Conservation (phyloP, 1,140 invertebrate species). For the Hycleus phaleratus region DNA sequence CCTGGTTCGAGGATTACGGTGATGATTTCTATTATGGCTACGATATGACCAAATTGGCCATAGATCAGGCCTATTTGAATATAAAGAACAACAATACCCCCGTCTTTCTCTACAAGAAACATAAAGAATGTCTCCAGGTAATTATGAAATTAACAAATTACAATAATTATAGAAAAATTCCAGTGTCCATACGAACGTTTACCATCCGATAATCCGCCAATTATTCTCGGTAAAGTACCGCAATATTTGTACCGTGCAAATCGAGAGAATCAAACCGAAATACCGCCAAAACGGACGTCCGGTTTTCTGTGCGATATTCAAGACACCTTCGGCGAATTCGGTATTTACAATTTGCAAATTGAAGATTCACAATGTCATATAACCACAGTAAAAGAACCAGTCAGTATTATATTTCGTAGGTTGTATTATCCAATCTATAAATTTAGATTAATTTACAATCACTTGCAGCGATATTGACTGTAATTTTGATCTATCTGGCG, state of each 20-base stretch:
- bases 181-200: no score
- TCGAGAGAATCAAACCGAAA: no score
- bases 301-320: conserved; percentile 47
- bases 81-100: conserved; percentile 27
- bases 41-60: conserved; percentile 42
- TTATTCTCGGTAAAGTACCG: no score
- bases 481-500: conserved; percentile 33
- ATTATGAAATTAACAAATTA: background rate
- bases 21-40: conserved; percentile 38
- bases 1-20: conserved; percentile 44
- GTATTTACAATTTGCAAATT: conserved; percentile 62
- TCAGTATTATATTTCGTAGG: conserved; percentile 65
- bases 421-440: conserved; percentile 1
- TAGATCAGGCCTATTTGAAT: conserved; percentile 51
- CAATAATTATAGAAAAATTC: no score
- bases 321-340: conserved; percentile 60
- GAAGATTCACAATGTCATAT: conserved; percentile 50
- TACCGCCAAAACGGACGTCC: no score
- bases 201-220: no score
- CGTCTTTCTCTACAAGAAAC: conserved; percentile 1
- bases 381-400: conserved; percentile 50
- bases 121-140: conserved; percentile 4
- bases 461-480: conserved; percentile 38
- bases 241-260: no score
- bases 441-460: conserved; percentile 4